phyloP scores from a whole-genome alignment of 2,797 vertebrate genomes.

The Dendrocincla fuliginosa region DNA sequence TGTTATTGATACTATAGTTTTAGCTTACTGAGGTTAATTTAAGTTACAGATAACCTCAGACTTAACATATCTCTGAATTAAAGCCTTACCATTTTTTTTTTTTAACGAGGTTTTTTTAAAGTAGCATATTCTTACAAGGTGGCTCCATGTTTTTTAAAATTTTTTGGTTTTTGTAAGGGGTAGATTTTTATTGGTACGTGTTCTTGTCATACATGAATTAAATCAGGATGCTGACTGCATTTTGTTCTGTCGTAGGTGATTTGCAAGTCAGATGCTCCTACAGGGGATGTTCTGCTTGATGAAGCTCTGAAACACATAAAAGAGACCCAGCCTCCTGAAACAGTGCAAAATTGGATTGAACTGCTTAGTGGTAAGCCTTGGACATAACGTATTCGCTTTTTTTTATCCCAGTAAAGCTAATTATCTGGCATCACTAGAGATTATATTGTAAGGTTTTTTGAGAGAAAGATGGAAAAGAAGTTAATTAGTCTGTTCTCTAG shows the following conservation, averaged over 20 bases:
- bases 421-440: not conserved
- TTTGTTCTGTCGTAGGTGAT: conserved; percentile 82
- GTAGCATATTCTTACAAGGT: not conserved
- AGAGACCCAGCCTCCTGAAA: conserved; percentile 95
- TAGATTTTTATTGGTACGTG: not conserved
- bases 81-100: not conserved
- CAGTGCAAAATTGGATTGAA: conserved; percentile 97
- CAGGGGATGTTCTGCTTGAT: conserved; percentile 94
- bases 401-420: not conserved
- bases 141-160: not conserved
- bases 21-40: not conserved
- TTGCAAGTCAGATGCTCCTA: conserved; percentile 95
- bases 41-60: not conserved
- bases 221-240: not conserved
- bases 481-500: not conserved
- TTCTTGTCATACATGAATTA: not conserved
- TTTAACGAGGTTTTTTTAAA: not conserved
- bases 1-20: not conserved
- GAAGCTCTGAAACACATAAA: conserved; percentile 97
- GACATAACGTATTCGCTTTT: not conserved
- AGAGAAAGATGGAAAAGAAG: not conserved
- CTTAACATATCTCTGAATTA: not conserved
- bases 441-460: not conserved
- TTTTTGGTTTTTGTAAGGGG: not conserved
- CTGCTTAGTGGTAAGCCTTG: conserved; percentile 91